A percentile compares a stretch with the other conserved stretches of the same genome.
phyloP scores from a whole-genome alignment of 2,113 vertebrate species.

The Chaenogobius annularis region DNA sequence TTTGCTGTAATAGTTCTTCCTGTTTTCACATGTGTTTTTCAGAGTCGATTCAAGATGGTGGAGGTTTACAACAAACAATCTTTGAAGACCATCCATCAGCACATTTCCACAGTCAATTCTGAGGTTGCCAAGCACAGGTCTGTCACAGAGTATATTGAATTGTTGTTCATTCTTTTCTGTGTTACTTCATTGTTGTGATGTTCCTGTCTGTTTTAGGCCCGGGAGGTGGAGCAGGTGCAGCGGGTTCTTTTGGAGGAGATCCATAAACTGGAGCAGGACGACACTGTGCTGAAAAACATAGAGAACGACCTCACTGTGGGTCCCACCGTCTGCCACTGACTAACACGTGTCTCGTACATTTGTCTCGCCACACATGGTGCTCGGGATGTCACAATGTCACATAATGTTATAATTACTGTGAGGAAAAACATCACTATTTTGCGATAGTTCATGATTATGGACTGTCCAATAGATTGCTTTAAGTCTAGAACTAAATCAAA shows the following conservation, averaged over 20 bases:
- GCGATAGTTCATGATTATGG: too few species aligned
- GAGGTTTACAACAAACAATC: slow-evolving; percentile 84
- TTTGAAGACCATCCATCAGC: slow-evolving; percentile 79
- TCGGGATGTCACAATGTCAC: too few species aligned
- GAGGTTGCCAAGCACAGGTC: slow-evolving; percentile 84
- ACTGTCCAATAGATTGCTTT: too few species aligned
- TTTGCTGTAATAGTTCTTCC: background rate
- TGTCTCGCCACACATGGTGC: background rate
- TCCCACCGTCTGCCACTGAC: background rate
- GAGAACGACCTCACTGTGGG: slow-evolving; percentile 87
- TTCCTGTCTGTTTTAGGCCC: slow-evolving; percentile 74
- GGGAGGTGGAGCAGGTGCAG: slow-evolving; percentile 80
- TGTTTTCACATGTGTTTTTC: slow-evolving; percentile 27
- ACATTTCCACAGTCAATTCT: slow-evolving; percentile 74
- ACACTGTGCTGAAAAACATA: slow-evolving; percentile 80
- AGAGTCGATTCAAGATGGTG: slow-evolving; percentile 75
- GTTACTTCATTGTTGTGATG: background rate
- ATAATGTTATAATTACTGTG: too few species aligned
- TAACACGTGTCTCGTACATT: background rate
- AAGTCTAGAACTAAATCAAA: too few species aligned
- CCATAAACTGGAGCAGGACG: slow-evolving; percentile 83
- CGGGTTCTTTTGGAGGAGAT: slow-evolving; percentile 81
- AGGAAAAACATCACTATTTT: too few species aligned
- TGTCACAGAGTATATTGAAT: slow-evolving; percentile 36
- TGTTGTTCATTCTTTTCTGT: background rate